phyloP scores from a whole-genome alignment of 2,797 vertebrate genomes.

The Silurus aristotelis region DNA sequence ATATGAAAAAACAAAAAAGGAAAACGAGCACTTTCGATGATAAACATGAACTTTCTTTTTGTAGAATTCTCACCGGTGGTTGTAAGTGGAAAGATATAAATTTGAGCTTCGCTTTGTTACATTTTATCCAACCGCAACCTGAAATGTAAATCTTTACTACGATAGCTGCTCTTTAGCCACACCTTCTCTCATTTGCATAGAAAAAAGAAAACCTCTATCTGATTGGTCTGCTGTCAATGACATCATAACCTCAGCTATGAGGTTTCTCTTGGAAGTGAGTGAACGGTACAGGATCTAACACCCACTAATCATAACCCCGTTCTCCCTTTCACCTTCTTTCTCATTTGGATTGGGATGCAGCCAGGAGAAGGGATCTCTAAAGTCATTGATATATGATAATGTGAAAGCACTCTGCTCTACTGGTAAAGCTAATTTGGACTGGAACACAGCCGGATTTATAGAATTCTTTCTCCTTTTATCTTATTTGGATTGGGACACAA shows the following conservation, averaged over 20 bases:
- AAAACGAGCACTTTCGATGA: neutral
- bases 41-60: neutral
- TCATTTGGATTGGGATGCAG: neutral
- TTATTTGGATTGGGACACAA: neutral
- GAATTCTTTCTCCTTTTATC: neutral
- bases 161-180: neutral
- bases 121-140: neutral
- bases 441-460: constrained; percentile 3
- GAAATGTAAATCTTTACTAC: neutral
- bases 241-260: neutral
- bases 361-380: neutral
- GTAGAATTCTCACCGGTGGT: too few relatives aligned
- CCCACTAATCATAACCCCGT: too few relatives aligned
- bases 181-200: neutral
- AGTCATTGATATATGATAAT: neutral
- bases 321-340: neutral
- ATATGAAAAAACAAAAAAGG: neutral
- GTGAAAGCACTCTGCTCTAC: neutral
- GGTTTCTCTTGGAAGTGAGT: neutral
- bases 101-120: neutral
- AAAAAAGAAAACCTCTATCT: neutral
- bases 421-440: neutral
- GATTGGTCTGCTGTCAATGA: constrained; percentile 7
- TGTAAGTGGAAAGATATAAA: too few relatives aligned
- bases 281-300: neutral